Evolutionary conservation across 2,888 invertebrate genomes (phyloP).

Genomic region (Rotaria sp.): DNA sequence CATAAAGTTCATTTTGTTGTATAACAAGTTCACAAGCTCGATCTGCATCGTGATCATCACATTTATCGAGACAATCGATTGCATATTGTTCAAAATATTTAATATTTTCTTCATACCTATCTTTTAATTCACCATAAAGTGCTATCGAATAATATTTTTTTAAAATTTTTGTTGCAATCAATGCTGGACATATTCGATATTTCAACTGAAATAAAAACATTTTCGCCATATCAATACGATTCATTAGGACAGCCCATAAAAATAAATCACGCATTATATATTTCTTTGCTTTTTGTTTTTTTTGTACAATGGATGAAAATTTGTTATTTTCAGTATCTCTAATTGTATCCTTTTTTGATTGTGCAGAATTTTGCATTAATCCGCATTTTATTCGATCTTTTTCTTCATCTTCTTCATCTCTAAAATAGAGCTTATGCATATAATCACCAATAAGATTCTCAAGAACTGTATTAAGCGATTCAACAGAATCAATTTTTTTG

Average conservation of each 20-base stretch:
- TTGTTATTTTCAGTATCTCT: too few species aligned
- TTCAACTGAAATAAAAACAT: neutral
- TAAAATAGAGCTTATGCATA: neutral
- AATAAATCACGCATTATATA: neutral
- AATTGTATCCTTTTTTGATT: too few species aligned
- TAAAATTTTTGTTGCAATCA: slow-evolving; percentile 19
- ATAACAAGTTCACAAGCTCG: neutral
- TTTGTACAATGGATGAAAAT: too few species aligned
- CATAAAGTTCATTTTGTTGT: slow-evolving; percentile 2
- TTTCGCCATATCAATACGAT: neutral
- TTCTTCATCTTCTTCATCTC: neutral
- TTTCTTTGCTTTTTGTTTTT: neutral
- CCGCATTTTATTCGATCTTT: neutral
- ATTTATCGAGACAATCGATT: neutral
- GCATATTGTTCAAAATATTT: neutral
- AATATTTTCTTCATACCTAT: neutral
- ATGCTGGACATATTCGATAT: slow-evolving; percentile 22
- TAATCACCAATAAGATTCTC: neutral
- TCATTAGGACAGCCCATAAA: neutral
- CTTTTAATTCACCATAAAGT: neutral
- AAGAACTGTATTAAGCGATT: neutral
- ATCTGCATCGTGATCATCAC: neutral
- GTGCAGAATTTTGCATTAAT: neutral
- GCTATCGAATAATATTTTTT: neutral
- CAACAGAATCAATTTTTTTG: neutral